Evolutionary conservation across 1,140 invertebrate genomes (phyloP).

Genomic region (Drosophila tsacasi): DNA sequence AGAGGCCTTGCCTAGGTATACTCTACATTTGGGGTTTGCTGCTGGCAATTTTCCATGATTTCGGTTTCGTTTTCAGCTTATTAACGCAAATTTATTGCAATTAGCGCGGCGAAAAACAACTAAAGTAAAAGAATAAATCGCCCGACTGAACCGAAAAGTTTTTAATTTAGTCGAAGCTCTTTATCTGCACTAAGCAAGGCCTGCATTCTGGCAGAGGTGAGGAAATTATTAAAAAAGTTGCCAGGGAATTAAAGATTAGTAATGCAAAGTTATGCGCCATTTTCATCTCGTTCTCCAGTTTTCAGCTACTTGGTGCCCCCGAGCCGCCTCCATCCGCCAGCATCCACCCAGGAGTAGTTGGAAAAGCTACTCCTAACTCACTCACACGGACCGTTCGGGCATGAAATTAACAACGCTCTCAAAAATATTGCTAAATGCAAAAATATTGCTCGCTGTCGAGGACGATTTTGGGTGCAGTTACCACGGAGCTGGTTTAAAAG

Average conservation of each 20-base stretch:
- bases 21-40: slow-evolving; percentile 42
- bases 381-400: slow-evolving; percentile 59
- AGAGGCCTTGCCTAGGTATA: background rate
- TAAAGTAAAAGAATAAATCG: slow-evolving; percentile 40
- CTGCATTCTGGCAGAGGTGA: slow-evolving; percentile 43
- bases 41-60: slow-evolving; percentile 57
- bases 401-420: slow-evolving; percentile 78
- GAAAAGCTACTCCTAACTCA: slow-evolving; percentile 39
- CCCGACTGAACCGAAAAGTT: slow-evolving; percentile 60
- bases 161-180: slow-evolving; percentile 78
- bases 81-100: slow-evolving; percentile 79
- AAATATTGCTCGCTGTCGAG: slow-evolving; percentile 60
- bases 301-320: background rate
- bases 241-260: slow-evolving; percentile 61
- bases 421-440: slow-evolving; percentile 79
- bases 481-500: background rate
- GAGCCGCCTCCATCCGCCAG: background rate
- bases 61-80: slow-evolving; percentile 58
- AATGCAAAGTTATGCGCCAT: slow-evolving; percentile 76
- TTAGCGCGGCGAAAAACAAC: slow-evolving; percentile 50
- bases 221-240: slow-evolving; percentile 75
- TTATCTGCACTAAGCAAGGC: slow-evolving; percentile 60
- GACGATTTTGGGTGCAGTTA: slow-evolving; percentile 31
- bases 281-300: slow-evolving; percentile 53
- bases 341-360: slow-evolving; percentile 2